phyloP scores from a whole-genome alignment of 2,888 invertebrate species.

The Sarcophaga variegata region DNA sequence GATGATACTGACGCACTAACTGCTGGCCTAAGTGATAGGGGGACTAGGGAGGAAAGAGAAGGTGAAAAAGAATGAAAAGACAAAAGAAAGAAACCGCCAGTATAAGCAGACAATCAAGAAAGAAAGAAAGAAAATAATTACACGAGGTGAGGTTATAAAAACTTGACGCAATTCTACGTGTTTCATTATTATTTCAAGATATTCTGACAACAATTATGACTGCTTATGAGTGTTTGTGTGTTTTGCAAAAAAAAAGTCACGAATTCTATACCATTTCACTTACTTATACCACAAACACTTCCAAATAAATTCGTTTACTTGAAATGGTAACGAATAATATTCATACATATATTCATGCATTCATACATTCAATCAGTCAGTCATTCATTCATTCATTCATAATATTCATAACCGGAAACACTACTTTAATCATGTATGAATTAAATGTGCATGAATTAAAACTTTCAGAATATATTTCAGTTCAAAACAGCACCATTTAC shows the following conservation, averaged over 20 bases:
- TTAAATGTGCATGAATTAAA: slow-evolving; percentile 54
- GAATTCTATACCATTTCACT: slow-evolving; percentile 1
- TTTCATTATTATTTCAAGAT: slow-evolving; percentile 37
- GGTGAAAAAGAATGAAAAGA: slow-evolving; percentile 11
- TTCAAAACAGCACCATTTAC: background rate
- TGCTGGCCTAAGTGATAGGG: fast-evolving
- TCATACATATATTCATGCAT: background rate
- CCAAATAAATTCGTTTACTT: background rate
- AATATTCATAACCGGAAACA: slow-evolving; percentile 59
- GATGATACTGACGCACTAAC: background rate
- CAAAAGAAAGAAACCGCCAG: background rate
- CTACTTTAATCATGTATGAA: slow-evolving; percentile 58
- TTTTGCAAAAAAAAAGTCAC: background rate
- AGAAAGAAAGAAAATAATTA: slow-evolving; percentile 7
- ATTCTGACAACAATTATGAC: slow-evolving; percentile 17
- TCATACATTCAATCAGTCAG: background rate
- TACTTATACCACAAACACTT: background rate
- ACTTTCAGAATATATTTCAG: slow-evolving; percentile 7
- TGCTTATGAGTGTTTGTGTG: background rate
- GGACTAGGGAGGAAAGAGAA: background rate
- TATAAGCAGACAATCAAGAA: background rate
- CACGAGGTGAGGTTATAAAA: slow-evolving; percentile 15
- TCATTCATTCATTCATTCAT: background rate
- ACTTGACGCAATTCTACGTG: slow-evolving; percentile 45
- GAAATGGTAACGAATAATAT: background rate